Base-by-base conservation (phyloP, 2,888 invertebrate species). In the Calameuta filiformis region DNA sequence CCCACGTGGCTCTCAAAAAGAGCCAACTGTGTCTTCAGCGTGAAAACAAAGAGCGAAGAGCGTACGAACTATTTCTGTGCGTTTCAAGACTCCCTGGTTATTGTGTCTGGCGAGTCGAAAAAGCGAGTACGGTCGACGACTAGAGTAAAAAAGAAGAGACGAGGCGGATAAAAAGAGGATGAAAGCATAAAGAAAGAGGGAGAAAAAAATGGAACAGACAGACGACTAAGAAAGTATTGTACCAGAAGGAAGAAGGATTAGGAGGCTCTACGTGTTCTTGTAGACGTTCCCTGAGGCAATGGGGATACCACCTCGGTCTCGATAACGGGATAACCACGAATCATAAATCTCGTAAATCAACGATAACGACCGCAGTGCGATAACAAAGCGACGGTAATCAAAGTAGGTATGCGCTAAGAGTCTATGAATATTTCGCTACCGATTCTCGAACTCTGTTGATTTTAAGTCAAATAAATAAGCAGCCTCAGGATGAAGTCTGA, bases 381-480 rank as follows among this genome's bases (percentile, higher is more conserved):
- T 75, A 56, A 80, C 73, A 75, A 73, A 71, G 76, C 73, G 68
- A 76, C 69, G 69, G 37, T 78, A 79, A 78, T 81, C 76, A 82
- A 80, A 81, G 76, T 78, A 56, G 74, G 56, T 75, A 35, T 80
- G 69, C 80, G 74, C 77, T 34, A 33, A 68, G 40, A 30, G 75
- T 75, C 34, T 69, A 30, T 4, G n/a, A 4, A 15, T 56, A 23
- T 23, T 23, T 2, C 23, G 56, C 23, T 56, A 56, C 23, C 23
- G 56, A 56, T 56, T 23, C 1, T 56, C 56, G 23, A 56, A 56
- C 23, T 15, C 23, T 56, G 9, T 56, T 23, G 6, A 9, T 56
- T 6, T 23, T 6, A 9, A 9, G 0, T 56, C 56, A 23, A 23
- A 56, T 23, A 56, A 56, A 56, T 56, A 23, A 56, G 9, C 23